A percentile compares a stretch with the other conserved stretches of the same genome.
Evolutionary conservation across 2,888 invertebrate genomes (phyloP).

Genomic region (Acanthosoma haemorrhoidale): DNA sequence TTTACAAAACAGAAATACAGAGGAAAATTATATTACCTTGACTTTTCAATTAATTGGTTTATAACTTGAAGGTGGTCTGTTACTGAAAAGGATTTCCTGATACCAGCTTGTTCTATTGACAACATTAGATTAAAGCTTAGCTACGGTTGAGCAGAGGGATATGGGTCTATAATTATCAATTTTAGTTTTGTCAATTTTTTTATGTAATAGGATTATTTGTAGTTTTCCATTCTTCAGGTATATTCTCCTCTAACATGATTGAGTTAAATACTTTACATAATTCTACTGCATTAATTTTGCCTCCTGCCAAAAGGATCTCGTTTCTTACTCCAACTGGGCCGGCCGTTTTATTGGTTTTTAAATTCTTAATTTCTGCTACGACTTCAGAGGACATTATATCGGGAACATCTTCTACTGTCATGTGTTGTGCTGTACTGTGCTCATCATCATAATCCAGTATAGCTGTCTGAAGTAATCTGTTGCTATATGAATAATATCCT

Average conservation of each 20-base stretch:
- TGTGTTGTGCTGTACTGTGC: neutral
- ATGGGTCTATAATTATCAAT: no score
- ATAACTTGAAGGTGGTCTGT: constrained; percentile 14
- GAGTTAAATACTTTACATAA: neutral
- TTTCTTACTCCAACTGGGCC: neutral
- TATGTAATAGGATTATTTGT: neutral
- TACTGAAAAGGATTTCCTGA: neutral
- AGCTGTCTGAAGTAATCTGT: no score
- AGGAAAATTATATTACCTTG: constrained; percentile 37
- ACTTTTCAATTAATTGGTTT: no score
- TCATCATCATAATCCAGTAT: no score
- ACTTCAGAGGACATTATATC: no score
- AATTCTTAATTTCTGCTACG: neutral
- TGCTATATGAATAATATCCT: no score
- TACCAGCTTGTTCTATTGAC: no score
- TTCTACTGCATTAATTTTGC: neutral
- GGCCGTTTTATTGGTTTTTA: neutral
- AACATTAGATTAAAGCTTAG: neutral
- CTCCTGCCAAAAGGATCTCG: neutral
- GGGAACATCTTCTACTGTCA: neutral
- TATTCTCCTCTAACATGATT: no score
- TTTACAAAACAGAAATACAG: constrained; percentile 13
- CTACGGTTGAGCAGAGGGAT: neutral
- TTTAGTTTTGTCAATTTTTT: neutral
- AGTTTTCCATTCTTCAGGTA: no score